Evolutionary conservation across 2,888 invertebrate genomes (phyloP).

Genomic region (Stenoptilia bipunctidactyla): DNA sequence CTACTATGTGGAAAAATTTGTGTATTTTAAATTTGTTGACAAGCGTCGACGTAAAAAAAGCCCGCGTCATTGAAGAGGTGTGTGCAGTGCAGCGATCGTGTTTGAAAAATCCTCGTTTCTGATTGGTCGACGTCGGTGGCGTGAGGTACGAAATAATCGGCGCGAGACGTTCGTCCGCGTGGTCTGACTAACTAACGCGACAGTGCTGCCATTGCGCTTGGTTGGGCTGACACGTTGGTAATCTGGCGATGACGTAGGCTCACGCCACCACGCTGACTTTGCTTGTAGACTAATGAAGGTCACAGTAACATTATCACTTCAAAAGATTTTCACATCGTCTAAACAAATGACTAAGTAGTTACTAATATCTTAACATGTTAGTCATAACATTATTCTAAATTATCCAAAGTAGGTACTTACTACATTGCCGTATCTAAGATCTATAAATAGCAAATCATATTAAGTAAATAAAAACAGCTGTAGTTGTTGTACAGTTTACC

Average conservation of each 20-base stretch:
- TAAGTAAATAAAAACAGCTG: too few relatives aligned
- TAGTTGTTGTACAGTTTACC: too few relatives aligned
- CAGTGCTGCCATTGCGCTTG: constrained; percentile 44
- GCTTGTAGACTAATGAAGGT: constrained; percentile 17
- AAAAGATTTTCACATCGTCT: constrained; percentile 14
- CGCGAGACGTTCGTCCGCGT: constrained; percentile 2
- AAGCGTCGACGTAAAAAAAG: neutral
- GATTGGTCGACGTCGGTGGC: constrained; percentile 53
- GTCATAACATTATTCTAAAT: too few relatives aligned
- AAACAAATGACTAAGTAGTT: too few relatives aligned
- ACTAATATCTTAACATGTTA: too few relatives aligned
- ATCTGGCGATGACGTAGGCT: constrained; percentile 15
- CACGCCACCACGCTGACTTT: constrained; percentile 22
- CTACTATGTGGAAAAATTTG: too few relatives aligned
- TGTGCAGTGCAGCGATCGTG: constrained; percentile 22
- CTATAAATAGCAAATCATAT: too few relatives aligned
- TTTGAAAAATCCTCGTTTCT: constrained; percentile 21
- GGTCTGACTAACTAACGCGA: constrained; percentile 11
- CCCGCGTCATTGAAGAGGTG: constrained; percentile 1
- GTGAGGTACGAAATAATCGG: constrained; percentile 29
- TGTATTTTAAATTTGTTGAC: too few relatives aligned
- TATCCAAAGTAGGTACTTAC: too few relatives aligned
- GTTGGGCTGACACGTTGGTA: constrained; percentile 19
- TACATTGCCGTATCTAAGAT: too few relatives aligned
- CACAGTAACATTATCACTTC: constrained; percentile 16